These are phyloP conservation scores for Phymanthus crucifer DNA, from an alignment of 92 coral and sea anemone species.

Conservation along the genomic window DNA sequence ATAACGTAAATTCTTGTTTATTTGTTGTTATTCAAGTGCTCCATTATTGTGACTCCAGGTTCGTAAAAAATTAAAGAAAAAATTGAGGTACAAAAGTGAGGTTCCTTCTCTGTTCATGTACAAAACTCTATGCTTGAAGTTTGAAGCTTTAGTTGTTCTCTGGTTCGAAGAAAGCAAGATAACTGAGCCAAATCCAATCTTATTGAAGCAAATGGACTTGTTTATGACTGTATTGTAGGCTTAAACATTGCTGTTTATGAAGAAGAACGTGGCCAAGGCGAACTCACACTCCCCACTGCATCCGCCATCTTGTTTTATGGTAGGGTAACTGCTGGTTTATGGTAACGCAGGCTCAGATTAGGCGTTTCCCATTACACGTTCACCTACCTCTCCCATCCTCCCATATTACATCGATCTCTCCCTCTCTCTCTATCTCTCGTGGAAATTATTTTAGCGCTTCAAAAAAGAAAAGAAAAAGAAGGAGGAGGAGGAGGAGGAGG, in stretches of 20 bases:
- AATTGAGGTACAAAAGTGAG: background rate
- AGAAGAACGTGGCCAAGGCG: background rate
- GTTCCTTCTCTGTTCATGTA: background rate
- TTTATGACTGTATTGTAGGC: background rate
- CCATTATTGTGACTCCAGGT: background rate
- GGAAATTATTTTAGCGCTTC: too few species aligned
- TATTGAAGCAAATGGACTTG: background rate
- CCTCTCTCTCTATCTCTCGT: too few species aligned
- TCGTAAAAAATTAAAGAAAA: background rate
- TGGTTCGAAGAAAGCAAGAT: background rate
- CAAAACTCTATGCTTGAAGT: background rate
- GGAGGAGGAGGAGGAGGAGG: too few species aligned
- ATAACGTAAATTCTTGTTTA: background rate
- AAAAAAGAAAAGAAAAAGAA: too few species aligned
- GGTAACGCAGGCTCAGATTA: background rate
- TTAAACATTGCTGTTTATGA: background rate
- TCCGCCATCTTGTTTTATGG: constrained; percentile 2
- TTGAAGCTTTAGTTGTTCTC: background rate
- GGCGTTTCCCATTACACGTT: background rate
- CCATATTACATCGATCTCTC: too few species aligned
- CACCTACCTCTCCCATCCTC: too few species aligned
- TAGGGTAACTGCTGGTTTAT: background rate
- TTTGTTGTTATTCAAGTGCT: background rate
- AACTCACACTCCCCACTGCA: background rate
- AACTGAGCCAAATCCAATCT: background rate